Evolutionary conservation across 2,113 vertebrate species (phyloP), one percentile per base, ranked within the genome.

Genomic region (Ariopsis seemanni): DNA sequence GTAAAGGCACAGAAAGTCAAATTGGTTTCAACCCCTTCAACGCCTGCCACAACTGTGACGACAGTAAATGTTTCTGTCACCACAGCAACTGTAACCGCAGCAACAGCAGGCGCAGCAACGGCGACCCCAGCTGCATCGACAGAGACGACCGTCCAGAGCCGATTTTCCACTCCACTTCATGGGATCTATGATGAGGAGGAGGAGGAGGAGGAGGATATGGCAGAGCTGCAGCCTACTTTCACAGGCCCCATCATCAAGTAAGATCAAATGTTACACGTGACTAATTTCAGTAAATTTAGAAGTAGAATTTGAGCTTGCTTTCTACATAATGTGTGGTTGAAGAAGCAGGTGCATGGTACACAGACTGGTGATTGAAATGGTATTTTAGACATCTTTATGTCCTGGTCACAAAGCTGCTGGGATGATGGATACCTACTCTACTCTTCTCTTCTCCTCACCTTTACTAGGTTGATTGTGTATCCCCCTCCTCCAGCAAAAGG

Each of bases 401-500:
- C 60, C 60, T 63, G 60, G 20, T 22, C 1, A 63, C 20, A 55
- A 55, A 57, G 12, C 55, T 57, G 55, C 55, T 57, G 2, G 6
- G 30, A 34, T 74, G 53, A 30, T 27, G 50, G 62, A 14, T 11
- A 53, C 72, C 11, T 20, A 52, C 22, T 65, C 53, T 17, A 42
- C 3, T 3, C 42, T 42, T 42, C 34, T 42, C 34, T 42, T 42
- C 42, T 42, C 30, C 18, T 79, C 1, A 52, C 87, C 4, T 82
- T n/a, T 85, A 92, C 1, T 93, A 99, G 98, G 89, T 93, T 99
- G 85, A 97, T 99, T 92, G 97, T 99, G 88, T 99, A 99, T 91
- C 98, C 98, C 12, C 97, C 98, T 87, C 97, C 98, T 92, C 98
- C 98, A 60, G 96, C 98, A 91, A 99, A 98, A 94, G 98, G 98